Conservation (phyloP, 2,797 vertebrate species). For the Xenentodon cancila region DNA sequence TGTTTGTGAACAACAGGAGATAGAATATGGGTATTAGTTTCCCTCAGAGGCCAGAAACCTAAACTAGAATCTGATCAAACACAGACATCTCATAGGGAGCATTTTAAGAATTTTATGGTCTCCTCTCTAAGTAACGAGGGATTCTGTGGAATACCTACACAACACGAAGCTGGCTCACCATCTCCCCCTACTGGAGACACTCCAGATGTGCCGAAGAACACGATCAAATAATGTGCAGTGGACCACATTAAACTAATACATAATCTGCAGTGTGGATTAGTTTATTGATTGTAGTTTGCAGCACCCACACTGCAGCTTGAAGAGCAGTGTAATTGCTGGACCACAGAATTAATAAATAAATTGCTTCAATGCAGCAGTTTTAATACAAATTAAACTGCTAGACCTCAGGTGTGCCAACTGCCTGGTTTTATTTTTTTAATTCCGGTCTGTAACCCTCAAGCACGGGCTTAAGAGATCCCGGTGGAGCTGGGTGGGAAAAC, state of each 20-base stretch:
- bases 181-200: conserved; percentile 67
- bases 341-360: conserved; percentile 33
- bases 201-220: neutral
- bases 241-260: conserved; percentile 36
- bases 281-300: conserved; percentile 48
- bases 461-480: conserved; percentile 17
- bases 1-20: no score
- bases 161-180: conserved; percentile 37
- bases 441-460: conserved; percentile 37
- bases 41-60: neutral
- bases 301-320: conserved; percentile 7
- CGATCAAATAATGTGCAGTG: conserved; percentile 43
- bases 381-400: conserved; percentile 16
- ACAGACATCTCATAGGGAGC: conserved; percentile 23
- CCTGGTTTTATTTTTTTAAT: conserved; percentile 38
- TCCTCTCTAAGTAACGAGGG: neutral
- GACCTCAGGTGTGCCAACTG: conserved; percentile 12
- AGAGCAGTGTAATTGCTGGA: conserved; percentile 15
- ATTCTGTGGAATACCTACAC: conserved; percentile 2
- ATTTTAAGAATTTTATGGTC: conserved; percentile 24
- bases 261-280: conserved; percentile 31
- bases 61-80: conserved; percentile 41
- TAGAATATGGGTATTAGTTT: no score
- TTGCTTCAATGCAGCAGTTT: conserved; percentile 15
- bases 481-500: conserved; percentile 19